These are phyloP conservation scores for Penaeus indicus DNA, from an alignment of 1,140 invertebrate species.

Conservation along the genomic window DNA sequence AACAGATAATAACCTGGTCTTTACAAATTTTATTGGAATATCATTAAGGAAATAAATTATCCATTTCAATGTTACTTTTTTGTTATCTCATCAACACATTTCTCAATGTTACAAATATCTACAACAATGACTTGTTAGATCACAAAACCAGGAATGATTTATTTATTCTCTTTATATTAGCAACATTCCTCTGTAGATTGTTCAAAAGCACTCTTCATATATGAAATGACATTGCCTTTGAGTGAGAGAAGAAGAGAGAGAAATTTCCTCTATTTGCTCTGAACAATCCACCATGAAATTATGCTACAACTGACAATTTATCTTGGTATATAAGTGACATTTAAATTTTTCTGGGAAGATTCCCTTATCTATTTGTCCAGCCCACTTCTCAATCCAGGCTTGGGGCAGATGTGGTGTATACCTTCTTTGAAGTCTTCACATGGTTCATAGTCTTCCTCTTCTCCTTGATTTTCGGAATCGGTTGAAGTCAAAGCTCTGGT, in stretches of 20 bases:
- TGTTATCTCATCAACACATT: no score
- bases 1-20: no score
- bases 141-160: background rate
- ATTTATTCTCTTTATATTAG: background rate
- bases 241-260: no score
- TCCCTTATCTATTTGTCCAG: conserved; percentile 84
- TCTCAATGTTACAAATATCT: no score
- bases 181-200: no score
- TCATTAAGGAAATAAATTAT: no score
- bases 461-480: conserved; percentile 93
- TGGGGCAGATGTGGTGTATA: conserved; percentile 91
- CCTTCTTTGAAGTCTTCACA: conserved; percentile 94
- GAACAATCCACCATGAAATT: background rate
- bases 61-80: no score
- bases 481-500: conserved; percentile 92
- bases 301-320: background rate
- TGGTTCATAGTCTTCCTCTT: conserved; percentile 86
- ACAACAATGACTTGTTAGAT: no score
- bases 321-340: background rate
- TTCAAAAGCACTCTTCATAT: no score
- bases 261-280: no score
- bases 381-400: conserved; percentile 94
- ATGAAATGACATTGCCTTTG: no score
- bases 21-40: no score
- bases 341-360: conserved; percentile 81